Base-by-base conservation (phyloP, 2,888 invertebrate genomes). In the Hofmannophila pseudospretella region DNA sequence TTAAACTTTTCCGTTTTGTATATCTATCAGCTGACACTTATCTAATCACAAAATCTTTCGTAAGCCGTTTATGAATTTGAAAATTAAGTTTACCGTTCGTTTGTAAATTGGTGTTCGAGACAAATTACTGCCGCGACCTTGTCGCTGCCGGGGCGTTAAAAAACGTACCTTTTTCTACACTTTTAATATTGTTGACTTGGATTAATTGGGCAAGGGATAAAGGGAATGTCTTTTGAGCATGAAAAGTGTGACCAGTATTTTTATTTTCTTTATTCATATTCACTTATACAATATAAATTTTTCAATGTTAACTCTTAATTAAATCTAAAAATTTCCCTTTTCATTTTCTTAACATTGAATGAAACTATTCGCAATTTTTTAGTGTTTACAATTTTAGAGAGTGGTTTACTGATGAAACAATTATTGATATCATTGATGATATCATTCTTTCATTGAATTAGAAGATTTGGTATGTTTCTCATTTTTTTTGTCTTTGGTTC, bases 1-100 rank as follows among this genome's bases (percentile, higher is more conserved):
- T 59, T 63, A 64, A 66, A 61, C 59, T 60, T 46, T 55, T 55
- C 52, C 60, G 59, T 55, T 67, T 67, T 59, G 50, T 68, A 59
- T 44, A 59, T 58, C 60, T 67, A 66, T 70, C 60, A 64, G 39
- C 51, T 60, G 62, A 66, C 64, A 60, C 54, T 65, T 56, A 64
- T 67, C 62, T 72, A 63, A 71, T 67, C 61, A 59, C 56, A 54
- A 58, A 58, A 63, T 62, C 56, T 51, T 47, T 56, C 38, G 56
- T 64, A 63, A 65, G 58, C 53, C 49, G 51, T 38, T 52, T 51
- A 63, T 61, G 60, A 64, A 61, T 65, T 57, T 31, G 47, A 56
- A 59, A 64, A 64, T 64, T 61, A 63, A 67, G 53, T 58, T 54
- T 40, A 33, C 42, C 42, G 34, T 37, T 40, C 41, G 42, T 38